Conservation (phyloP, 92 coral and sea anemone species). For the Siderastrea radians region DNA sequence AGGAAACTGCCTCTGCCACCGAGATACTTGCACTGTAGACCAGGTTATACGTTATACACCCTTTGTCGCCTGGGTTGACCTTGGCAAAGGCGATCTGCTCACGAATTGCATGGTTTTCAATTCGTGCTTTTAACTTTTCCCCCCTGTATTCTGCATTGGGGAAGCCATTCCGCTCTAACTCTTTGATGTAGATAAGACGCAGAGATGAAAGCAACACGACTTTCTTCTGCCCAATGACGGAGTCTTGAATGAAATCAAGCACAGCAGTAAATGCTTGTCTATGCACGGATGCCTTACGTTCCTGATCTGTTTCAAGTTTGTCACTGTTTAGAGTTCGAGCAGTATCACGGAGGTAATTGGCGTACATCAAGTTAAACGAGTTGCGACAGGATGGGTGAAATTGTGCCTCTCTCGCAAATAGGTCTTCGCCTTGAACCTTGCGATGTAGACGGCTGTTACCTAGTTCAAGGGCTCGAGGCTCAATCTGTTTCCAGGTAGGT, state of each 20-base stretch:
- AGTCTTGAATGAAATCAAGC: conserved; percentile 30
- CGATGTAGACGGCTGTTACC: conserved; percentile 53
- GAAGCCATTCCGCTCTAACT: too few species aligned
- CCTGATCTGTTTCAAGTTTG: conserved; percentile 45
- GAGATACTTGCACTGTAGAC: conserved; percentile 64
- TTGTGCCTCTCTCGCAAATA: conserved; percentile 60
- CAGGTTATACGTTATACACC: conserved; percentile 47
- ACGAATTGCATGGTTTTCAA: conserved; percentile 21
- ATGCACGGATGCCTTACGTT: conserved; percentile 50
- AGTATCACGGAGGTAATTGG: conserved; percentile 33
- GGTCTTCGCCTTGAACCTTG: conserved; percentile 54
- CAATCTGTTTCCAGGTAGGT: neutral
- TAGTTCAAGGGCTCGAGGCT: conserved; percentile 59
- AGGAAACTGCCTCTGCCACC: conserved; percentile 62
- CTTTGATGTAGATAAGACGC: conserved; percentile 47
- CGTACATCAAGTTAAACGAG: conserved; percentile 44
- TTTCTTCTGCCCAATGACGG: conserved; percentile 49
- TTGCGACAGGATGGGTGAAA: conserved; percentile 65
- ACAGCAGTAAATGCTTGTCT: conserved; percentile 57
- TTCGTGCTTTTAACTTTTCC: conserved; percentile 47
- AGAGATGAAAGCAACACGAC: conserved; percentile 49
- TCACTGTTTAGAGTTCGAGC: conserved; percentile 9
- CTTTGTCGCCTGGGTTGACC: conserved; percentile 53
- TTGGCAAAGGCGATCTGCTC: conserved; percentile 54
- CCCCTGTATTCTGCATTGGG: conserved; percentile 26